Percentiles rank a stretch among this genome's conserved stretches.
Conservation (phyloP, 2,113 vertebrate genomes). For the Dinomys branickii region DNA sequence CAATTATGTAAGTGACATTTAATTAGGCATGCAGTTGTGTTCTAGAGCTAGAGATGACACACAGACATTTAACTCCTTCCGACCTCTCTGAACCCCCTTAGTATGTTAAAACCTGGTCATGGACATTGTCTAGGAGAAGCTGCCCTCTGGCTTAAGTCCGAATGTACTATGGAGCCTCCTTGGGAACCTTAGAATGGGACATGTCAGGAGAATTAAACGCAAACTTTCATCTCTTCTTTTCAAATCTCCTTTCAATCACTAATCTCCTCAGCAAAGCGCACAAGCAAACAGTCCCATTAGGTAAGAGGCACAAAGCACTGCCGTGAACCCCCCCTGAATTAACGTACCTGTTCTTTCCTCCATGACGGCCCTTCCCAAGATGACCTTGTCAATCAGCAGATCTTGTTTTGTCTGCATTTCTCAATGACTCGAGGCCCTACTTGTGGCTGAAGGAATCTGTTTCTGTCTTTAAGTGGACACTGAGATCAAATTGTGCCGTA, state of each 20-base stretch:
- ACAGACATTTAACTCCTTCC: not conserved
- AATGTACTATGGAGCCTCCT: not conserved
- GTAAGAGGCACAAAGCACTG: slow-evolving; percentile 78
- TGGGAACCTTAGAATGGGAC: slow-evolving; percentile 63
- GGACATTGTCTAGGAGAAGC: not conserved
- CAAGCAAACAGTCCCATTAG: slow-evolving; percentile 80
- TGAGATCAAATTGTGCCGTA: slow-evolving; percentile 9
- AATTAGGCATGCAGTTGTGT: not conserved
- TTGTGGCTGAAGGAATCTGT: slow-evolving; percentile 64
- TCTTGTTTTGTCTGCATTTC: slow-evolving; percentile 73
- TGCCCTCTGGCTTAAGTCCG: not conserved
- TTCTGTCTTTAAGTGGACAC: slow-evolving; percentile 67
- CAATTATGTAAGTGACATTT: not conserved
- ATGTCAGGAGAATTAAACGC: slow-evolving; percentile 74
- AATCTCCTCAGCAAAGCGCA: slow-evolving; percentile 76
- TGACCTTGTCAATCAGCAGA: slow-evolving; percentile 80
- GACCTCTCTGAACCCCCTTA: not conserved
- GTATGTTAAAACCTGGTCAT: not conserved
- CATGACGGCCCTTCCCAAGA: slow-evolving; percentile 70
- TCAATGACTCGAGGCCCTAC: slow-evolving; percentile 60
- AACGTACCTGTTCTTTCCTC: slow-evolving; percentile 68
- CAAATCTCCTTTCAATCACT: slow-evolving; percentile 79
- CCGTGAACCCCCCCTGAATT: slow-evolving; percentile 70
- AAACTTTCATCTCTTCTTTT: slow-evolving; percentile 82
- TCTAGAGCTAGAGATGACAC: not conserved